Conservation (phyloP, 1,140 invertebrate genomes). For the Lysiphlebus fabarum region DNA sequence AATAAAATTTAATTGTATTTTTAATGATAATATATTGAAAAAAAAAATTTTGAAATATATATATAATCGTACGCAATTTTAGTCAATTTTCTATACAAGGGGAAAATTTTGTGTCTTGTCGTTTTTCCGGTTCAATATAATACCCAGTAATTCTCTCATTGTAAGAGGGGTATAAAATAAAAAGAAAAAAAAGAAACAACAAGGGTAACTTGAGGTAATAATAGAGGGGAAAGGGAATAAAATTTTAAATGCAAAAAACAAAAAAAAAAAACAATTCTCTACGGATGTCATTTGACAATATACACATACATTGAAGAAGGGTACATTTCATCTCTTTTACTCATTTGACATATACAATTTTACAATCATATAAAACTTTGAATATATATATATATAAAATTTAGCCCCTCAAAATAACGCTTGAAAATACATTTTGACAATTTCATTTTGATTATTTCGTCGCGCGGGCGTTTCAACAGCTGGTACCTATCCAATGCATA, state of each 20-base stretch:
- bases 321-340: slow-evolving; percentile 27
- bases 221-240: neutral
- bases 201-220: too few species aligned
- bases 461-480: slow-evolving; percentile 39
- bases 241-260: neutral
- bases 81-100: too few species aligned
- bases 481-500: slow-evolving; percentile 31
- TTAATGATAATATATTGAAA: too few species aligned
- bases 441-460: slow-evolving; percentile 54
- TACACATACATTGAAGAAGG: slow-evolving; percentile 40
- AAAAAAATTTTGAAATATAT: too few species aligned
- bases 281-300: slow-evolving; percentile 43
- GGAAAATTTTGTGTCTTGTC: neutral
- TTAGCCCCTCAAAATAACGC: slow-evolving; percentile 51
- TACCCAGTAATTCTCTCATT: slow-evolving; percentile 43
- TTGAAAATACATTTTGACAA: slow-evolving; percentile 51
- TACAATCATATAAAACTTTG: too few species aligned
- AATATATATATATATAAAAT: slow-evolving; percentile 10
- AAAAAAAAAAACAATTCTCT: slow-evolving; percentile 44
- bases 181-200: slow-evolving; percentile 2
- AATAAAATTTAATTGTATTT: too few species aligned
- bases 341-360: slow-evolving; percentile 1
- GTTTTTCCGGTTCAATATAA: slow-evolving; percentile 49
- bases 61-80: too few species aligned
- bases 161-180: neutral